Evolutionary conservation across 2,888 invertebrate genomes (phyloP), one percentile per base, ranked within the genome.

Genomic region (Epirrita christyi): DNA sequence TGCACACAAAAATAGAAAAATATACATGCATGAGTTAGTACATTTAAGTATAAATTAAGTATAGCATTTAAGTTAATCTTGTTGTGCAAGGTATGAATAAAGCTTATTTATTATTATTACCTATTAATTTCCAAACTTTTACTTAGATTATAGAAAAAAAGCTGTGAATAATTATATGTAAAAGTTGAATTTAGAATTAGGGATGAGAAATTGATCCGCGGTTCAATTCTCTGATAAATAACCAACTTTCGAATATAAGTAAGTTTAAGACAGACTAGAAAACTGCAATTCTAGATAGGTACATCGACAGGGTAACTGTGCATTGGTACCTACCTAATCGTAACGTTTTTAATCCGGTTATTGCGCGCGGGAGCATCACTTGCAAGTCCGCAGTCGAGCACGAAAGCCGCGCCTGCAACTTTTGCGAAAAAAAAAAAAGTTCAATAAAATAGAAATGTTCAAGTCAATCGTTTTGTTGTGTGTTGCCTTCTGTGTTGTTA

Each of bases 311-410:
- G 73, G 69, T 70, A 76, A 70, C 70, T 72, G 76, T 72, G 70
- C 76, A 72, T 71, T 71, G 63, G 72, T 67, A 21, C 2, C 2
- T 21, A 21, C 21, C 2, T 21, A 21, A 73, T 71, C 70, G 77
- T 68, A 70, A 66, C 70, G 73, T 66, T 88, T 88, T 88, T 86
- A 87, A 79, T 85, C 86, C 83, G 86, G 83, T 83, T 79, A 72
- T 70, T 60, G 63, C 66, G 78, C 81, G 82, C 76, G 61, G 66
- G 81, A 84, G 81, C 87, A 80, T 81, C 91, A 91, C 80, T 91
- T 76, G 80, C 73, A 68, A 76, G 76, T 80, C 65, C 75, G 81
- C 87, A 68, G 71, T 72, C 82, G 75, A 59, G 64, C 76, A 75
- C 78, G 81, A 73, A 78, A 72, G 78, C 71, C 76, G 77, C 72